Evolutionary conservation across 2,888 invertebrate genomes (phyloP).

Genomic region (Synergus itoensis): DNA sequence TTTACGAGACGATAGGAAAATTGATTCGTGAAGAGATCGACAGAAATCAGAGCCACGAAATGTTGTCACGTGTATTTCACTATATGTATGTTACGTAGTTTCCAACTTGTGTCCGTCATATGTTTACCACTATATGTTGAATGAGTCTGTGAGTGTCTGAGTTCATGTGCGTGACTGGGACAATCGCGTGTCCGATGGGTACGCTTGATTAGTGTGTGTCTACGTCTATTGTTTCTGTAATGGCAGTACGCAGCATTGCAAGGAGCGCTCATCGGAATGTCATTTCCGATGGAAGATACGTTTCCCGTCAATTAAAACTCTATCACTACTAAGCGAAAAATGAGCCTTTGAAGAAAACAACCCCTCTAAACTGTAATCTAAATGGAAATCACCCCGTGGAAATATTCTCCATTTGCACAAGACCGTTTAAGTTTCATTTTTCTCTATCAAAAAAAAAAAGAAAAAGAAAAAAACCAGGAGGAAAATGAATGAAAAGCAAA

Average conservation of each 20-base stretch:
- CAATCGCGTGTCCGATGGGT: conserved; percentile 67
- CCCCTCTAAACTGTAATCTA: not conserved
- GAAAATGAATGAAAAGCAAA: conserved; percentile 36
- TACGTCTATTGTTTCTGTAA: conserved; percentile 78
- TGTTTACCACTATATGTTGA: conserved; percentile 75
- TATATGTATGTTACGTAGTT: conserved; percentile 70
- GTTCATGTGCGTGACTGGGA: conserved; percentile 73
- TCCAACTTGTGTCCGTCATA: conserved; percentile 79
- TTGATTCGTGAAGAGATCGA: not conserved
- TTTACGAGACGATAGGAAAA: not conserved
- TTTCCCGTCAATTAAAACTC: conserved; percentile 42
- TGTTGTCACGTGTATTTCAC: conserved; percentile 40
- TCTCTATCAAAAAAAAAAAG: conserved; percentile 26
- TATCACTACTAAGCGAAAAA: conserved; percentile 23
- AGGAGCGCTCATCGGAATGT: conserved; percentile 62
- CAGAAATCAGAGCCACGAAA: not conserved
- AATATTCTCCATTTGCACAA: conserved; percentile 20
- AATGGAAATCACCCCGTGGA: conserved; percentile 8
- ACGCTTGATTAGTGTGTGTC: conserved; percentile 77
- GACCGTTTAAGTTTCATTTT: conserved; percentile 19
- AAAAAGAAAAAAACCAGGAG: not conserved
- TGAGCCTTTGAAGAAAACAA: not conserved
- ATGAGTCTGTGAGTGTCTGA: conserved; percentile 72
- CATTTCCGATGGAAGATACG: conserved; percentile 1
- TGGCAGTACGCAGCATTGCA: conserved; percentile 72